Conservation (phyloP, 2,113 vertebrate species). For the Pristiophorus japonicus region DNA sequence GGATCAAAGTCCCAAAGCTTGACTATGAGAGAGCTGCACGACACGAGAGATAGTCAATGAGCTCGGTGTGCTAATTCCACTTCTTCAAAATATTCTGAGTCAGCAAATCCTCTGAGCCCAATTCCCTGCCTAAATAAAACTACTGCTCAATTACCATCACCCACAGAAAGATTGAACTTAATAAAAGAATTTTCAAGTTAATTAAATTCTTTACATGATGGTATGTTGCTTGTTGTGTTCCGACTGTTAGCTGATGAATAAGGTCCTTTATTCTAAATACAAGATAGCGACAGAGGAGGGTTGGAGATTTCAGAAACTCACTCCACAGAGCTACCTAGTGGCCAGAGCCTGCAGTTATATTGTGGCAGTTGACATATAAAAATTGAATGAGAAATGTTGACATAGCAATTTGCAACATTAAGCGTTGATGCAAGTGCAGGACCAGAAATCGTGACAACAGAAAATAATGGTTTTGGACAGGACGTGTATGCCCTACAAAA, state of each 20-base stretch:
- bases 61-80: neutral
- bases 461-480: neutral
- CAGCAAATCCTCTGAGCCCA: neutral
- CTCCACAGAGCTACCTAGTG: neutral
- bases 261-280: neutral
- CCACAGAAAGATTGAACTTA: neutral
- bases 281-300: neutral
- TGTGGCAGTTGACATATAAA: neutral
- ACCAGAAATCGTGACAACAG: neutral
- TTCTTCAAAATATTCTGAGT: neutral
- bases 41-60: neutral
- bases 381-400: neutral
- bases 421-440: neutral
- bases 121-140: neutral
- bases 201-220: neutral
- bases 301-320: neutral
- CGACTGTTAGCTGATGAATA: neutral
- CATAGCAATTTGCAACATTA: neutral
- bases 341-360: neutral
- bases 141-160: neutral
- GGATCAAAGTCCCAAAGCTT: neutral
- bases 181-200: conserved; percentile 17
- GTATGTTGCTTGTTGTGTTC: neutral
- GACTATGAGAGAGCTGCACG: neutral
- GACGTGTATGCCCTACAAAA: neutral